Evolutionary conservation across 1,140 invertebrate genomes (phyloP).

Genomic region (Nasonia vitripennis): DNA sequence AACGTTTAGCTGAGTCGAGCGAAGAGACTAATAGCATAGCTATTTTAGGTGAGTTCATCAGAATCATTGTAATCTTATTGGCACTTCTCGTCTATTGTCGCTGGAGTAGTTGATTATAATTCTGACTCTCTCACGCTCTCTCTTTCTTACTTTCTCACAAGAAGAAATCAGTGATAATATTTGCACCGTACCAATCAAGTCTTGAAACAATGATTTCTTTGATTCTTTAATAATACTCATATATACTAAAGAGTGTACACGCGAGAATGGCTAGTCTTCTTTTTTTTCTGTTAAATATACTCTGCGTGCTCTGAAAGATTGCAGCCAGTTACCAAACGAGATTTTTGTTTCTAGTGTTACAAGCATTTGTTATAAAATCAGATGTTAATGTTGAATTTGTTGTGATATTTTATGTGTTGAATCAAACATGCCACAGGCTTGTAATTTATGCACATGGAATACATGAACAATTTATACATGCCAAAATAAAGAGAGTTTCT

Average conservation of each 20-base stretch:
- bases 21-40: constrained; percentile 65
- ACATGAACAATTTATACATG: constrained; percentile 47
- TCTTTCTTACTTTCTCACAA: neutral
- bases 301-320: constrained; percentile 15
- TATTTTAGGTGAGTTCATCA: constrained; percentile 67
- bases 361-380: constrained; percentile 38
- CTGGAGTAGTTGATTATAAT: constrained; percentile 26
- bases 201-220: neutral
- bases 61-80: constrained; percentile 42
- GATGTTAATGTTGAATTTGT: constrained; percentile 29
- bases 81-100: constrained; percentile 35
- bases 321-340: constrained; percentile 14
- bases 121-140: constrained; percentile 8
- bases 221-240: neutral
- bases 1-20: constrained; percentile 63
- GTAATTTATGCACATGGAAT: constrained; percentile 27
- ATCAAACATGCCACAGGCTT: constrained; percentile 24
- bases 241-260: neutral
- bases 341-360: constrained; percentile 22
- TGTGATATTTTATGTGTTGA: constrained; percentile 46
- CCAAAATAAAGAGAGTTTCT: constrained; percentile 60
- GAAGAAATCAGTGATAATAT: constrained; percentile 28
- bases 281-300: constrained; percentile 9
- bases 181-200: neutral
- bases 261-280: neutral